phyloP scores from a whole-genome alignment of 2,888 invertebrate genomes.

The Andrena chrysosceles region DNA sequence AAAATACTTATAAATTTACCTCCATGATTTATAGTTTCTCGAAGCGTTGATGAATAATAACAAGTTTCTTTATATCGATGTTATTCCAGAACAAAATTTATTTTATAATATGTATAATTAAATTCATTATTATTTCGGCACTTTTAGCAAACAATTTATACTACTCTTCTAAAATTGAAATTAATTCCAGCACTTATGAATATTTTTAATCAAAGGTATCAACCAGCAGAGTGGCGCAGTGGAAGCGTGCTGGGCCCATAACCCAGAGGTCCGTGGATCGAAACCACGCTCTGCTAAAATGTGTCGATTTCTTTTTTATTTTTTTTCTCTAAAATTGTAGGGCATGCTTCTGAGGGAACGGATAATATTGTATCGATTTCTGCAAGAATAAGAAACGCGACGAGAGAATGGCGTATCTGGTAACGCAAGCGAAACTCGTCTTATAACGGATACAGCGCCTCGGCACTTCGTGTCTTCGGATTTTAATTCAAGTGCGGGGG shows the following conservation, averaged over 20 bases:
- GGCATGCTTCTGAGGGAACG: not conserved
- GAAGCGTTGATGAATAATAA: no score
- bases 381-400: not conserved
- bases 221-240: conserved; percentile 92
- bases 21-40: no score
- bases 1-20: no score
- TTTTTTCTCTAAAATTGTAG: not conserved
- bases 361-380: not conserved
- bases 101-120: not conserved
- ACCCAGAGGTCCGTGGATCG: conserved; percentile 97
- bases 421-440: not conserved
- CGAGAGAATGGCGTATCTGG: not conserved
- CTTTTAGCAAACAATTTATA: not conserved
- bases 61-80: not conserved
- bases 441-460: not conserved
- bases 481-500: conserved; percentile 67
- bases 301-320: conserved; percentile 16
- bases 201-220: rapidly evolving
- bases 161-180: not conserved
- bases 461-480: conserved; percentile 6
- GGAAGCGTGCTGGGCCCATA: conserved; percentile 94
- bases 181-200: rapidly evolving
- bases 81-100: not conserved
- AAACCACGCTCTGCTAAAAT: conserved; percentile 92
- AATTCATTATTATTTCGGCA: no score